These are phyloP conservation scores for Notarius lentiginosus DNA, from an alignment of 2,113 vertebrate species.

Conservation along the genomic window DNA sequence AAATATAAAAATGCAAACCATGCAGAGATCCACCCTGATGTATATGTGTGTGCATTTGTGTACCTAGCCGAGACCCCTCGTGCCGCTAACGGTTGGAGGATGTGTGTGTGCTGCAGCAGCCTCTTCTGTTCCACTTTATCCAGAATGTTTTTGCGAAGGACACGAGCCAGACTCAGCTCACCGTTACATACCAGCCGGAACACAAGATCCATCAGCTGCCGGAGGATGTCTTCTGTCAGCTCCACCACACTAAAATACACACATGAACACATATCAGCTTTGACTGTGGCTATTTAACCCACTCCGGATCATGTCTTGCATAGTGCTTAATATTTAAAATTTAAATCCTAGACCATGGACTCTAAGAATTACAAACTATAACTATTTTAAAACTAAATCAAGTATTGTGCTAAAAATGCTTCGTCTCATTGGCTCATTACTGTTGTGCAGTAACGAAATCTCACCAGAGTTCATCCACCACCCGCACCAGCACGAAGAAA, in stretches of 20 bases:
- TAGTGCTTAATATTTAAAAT: background rate
- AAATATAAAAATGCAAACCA: background rate
- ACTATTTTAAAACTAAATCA: background rate
- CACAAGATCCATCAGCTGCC: conserved; percentile 95
- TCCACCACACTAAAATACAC: conserved; percentile 84
- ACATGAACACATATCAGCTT: background rate
- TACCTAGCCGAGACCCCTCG: conserved; percentile 95
- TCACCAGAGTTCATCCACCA: conserved; percentile 98
- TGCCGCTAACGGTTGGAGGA: conserved; percentile 88
- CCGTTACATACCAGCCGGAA: conserved; percentile 91
- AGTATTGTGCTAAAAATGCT: background rate
- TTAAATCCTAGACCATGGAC: background rate
- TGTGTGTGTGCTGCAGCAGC: conserved; percentile 84
- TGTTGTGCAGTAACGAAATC: conserved; percentile 52
- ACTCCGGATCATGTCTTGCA: background rate
- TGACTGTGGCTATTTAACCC: background rate
- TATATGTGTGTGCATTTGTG: background rate
- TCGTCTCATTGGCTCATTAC: background rate
- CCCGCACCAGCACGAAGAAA: conserved; percentile 95
- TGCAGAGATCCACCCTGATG: background rate
- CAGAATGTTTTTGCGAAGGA: conserved; percentile 94
- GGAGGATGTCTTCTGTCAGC: conserved; percentile 92
- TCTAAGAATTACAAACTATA: background rate
- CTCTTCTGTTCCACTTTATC: conserved; percentile 97
- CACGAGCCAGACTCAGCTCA: conserved; percentile 93